Evolutionary conservation across 2,113 vertebrate genomes (phyloP).

Genomic region (Dryoscopus gambensis): DNA sequence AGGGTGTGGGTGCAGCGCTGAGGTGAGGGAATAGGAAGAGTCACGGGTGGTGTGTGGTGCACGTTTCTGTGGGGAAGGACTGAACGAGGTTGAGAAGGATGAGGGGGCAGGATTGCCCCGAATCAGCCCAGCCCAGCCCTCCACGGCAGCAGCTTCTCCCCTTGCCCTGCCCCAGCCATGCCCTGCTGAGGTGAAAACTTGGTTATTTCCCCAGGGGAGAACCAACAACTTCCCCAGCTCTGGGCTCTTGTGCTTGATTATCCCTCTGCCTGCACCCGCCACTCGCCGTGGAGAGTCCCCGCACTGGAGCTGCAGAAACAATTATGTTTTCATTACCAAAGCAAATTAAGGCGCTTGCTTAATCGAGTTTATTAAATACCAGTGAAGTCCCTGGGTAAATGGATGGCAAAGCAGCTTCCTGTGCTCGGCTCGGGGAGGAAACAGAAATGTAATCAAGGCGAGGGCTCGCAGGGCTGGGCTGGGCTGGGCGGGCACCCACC

Average conservation of each 20-base stretch:
- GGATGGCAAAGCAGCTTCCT: conserved; percentile 17
- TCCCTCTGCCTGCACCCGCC: neutral
- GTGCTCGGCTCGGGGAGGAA: neutral
- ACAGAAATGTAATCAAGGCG: neutral
- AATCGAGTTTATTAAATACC: conserved; percentile 68
- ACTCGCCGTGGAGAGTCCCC: conserved; percentile 26
- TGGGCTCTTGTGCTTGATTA: neutral
- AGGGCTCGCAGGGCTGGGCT: neutral
- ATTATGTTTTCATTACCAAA: conserved; percentile 67
- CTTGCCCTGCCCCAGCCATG: neutral
- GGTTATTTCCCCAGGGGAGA: neutral
- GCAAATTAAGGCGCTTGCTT: conserved; percentile 66
- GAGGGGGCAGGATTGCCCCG: neutral
- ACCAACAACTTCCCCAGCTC: neutral
- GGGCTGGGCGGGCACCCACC: neutral
- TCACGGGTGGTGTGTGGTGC: rapidly evolving
- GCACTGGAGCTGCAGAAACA: conserved; percentile 54
- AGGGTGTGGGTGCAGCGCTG: rapidly evolving
- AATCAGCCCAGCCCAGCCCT: neutral
- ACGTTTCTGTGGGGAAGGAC: neutral
- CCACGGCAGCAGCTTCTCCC: neutral
- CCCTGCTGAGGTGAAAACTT: neutral
- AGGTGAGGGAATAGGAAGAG: neutral
- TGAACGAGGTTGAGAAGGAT: rapidly evolving
- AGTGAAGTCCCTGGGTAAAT: conserved; percentile 49